Evolutionary conservation across 2,888 invertebrate genomes (phyloP).

Genomic region (Pterostichus madidus): DNA sequence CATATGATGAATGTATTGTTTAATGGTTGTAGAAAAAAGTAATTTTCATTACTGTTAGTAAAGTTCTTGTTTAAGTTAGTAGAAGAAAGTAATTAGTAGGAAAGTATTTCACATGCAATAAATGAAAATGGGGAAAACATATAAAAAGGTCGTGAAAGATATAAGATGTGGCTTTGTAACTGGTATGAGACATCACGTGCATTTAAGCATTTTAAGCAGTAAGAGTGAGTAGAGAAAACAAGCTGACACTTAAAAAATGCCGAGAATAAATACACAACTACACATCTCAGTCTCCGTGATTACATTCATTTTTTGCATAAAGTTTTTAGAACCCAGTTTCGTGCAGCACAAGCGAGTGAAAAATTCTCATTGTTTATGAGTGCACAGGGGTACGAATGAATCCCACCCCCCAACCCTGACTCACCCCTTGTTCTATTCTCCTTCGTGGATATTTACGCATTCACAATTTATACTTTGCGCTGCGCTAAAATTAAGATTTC

Average conservation of each 20-base stretch:
- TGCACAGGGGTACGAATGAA: constrained; percentile 19
- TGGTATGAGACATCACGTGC: too few species aligned
- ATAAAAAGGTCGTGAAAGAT: too few species aligned
- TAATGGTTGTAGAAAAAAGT: too few species aligned
- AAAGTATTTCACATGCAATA: too few species aligned
- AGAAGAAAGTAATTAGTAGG: too few species aligned
- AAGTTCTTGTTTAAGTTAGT: too few species aligned
- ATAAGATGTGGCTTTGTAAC: too few species aligned
- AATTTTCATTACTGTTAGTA: too few species aligned
- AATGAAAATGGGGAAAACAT: too few species aligned
- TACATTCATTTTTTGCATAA: constrained; percentile 37
- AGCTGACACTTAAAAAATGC: constrained; percentile 32
- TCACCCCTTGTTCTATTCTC: constrained; percentile 16
- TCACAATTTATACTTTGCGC: constrained; percentile 72
- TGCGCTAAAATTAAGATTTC: constrained; percentile 75
- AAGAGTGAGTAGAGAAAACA: too few species aligned
- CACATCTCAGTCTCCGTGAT: constrained; percentile 46
- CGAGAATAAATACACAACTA: constrained; percentile 25
- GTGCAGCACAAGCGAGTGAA: constrained; percentile 37
- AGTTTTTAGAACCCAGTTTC: constrained; percentile 20
- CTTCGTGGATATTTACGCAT: constrained; percentile 72
- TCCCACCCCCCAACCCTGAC: not conserved
- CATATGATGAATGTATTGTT: too few species aligned
- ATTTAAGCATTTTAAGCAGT: too few species aligned
- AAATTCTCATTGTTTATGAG: constrained; percentile 65